Percentiles rank a stretch among this genome's conserved stretches.
These are phyloP conservation scores for Oreohelix idahoensis DNA, from an alignment of 1,140 invertebrate genomes.

Conservation along the genomic window DNA sequence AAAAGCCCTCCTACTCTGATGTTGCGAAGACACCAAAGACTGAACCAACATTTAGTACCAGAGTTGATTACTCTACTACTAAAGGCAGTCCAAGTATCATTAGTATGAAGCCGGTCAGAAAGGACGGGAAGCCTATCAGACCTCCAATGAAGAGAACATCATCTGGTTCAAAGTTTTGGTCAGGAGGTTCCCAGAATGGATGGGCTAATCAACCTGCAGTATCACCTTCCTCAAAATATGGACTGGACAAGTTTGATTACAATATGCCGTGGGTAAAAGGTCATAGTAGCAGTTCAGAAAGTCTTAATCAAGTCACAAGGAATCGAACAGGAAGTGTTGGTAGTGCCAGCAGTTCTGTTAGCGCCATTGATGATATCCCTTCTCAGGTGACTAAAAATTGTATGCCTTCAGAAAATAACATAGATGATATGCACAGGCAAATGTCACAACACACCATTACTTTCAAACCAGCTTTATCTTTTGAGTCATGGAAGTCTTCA, in stretches of 20 bases:
- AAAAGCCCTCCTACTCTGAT: conserved; percentile 29
- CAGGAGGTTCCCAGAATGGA: not conserved
- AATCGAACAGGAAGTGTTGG: not conserved
- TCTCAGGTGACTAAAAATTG: not conserved
- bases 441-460: not conserved
- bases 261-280: not conserved
- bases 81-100: not conserved
- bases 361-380: conserved; percentile 6
- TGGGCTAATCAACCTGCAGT: not conserved
- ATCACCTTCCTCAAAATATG: not conserved
- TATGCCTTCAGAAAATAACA: not conserved
- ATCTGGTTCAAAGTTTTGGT: conserved; percentile 24
- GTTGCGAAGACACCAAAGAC: conserved; percentile 34
- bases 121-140: conserved; percentile 9
- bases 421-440: not conserved
- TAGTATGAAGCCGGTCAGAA: not conserved
- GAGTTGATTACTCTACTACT: not conserved
- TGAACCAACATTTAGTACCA: not conserved
- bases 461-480: conserved; percentile 41
- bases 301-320: too few species aligned
- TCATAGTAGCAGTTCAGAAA: too few species aligned
- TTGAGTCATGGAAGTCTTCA: conserved; percentile 36
- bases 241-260: conserved; percentile 20
- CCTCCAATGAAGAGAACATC: conserved; percentile 21
- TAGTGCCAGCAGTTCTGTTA: conserved; percentile 10